Percentiles rank a stretch among this genome's conserved stretches.
Evolutionary conservation across 2,888 invertebrate species (phyloP).

Genomic region (Lochmaea crataegi): DNA sequence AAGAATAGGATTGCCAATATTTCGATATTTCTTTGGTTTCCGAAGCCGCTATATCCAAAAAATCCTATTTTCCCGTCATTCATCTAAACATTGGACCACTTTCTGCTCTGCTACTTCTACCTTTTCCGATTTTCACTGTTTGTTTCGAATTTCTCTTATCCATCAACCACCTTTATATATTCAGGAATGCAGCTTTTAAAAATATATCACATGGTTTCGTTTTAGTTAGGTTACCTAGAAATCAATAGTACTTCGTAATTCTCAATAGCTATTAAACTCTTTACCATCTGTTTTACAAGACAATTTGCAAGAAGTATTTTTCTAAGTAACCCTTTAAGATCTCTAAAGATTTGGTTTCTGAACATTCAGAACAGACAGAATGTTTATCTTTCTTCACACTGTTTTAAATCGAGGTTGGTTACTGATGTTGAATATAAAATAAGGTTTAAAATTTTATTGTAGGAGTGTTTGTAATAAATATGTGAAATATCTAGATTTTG

Average conservation of each 20-base stretch:
- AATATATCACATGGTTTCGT: neutral
- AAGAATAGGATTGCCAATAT: too few relatives aligned
- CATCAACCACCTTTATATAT: neutral
- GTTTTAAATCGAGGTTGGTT: slow-evolving; percentile 26
- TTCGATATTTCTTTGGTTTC: too few relatives aligned
- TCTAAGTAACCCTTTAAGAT: neutral
- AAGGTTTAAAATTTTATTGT: slow-evolving; percentile 29
- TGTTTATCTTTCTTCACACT: slow-evolving; percentile 24
- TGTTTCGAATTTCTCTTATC: neutral
- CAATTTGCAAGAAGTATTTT: slow-evolving; percentile 1
- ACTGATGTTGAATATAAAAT: slow-evolving; percentile 30
- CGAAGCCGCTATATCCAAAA: too few relatives aligned
- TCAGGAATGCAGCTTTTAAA: neutral
- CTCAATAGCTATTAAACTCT: neutral
- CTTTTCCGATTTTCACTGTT: too few relatives aligned
- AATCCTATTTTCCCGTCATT: too few relatives aligned
- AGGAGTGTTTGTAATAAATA: slow-evolving; percentile 31
- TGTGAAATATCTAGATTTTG: slow-evolving; percentile 35
- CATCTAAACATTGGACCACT: too few relatives aligned
- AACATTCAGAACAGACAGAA: slow-evolving; percentile 7
- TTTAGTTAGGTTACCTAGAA: neutral
- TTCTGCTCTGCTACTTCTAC: too few relatives aligned
- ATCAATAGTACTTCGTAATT: neutral
- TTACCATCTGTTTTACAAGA: slow-evolving; percentile 1
- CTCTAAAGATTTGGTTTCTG: slow-evolving; percentile 10